Evolutionary conservation across 2,888 invertebrate species (phyloP).

Genomic region (Himalopsyche kuldschensis): DNA sequence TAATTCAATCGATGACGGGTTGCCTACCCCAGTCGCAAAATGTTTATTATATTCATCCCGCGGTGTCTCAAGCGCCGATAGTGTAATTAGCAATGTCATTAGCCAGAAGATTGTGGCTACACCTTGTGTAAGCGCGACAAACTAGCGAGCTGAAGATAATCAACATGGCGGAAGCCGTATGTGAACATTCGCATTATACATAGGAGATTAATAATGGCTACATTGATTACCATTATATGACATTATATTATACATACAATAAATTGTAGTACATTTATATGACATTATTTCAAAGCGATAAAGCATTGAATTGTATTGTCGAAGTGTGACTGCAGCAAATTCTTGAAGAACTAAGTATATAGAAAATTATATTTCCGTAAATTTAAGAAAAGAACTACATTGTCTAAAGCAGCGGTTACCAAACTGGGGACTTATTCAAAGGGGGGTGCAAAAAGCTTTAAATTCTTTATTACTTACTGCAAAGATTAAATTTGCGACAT

Average conservation of each 20-base stretch:
- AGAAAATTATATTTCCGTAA: background rate
- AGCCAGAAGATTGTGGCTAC: slow-evolving; percentile 16
- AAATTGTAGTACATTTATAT: background rate
- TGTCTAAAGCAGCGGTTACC: no score
- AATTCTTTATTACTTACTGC: no score
- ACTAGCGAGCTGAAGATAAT: background rate
- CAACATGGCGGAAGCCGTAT: background rate
- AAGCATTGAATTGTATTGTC: no score
- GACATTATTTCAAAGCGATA: no score
- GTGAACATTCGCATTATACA: background rate
- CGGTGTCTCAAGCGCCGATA: background rate
- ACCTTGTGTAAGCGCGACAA: slow-evolving; percentile 1
- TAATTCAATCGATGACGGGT: background rate
- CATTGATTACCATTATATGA: background rate
- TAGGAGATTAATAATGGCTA: background rate
- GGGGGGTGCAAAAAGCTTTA: no score
- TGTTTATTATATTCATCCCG: slow-evolving; percentile 3
- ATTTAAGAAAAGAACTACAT: background rate
- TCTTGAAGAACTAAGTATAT: background rate
- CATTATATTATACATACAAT: background rate
- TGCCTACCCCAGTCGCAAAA: background rate
- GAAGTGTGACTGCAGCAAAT: background rate
- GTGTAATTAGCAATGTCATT: slow-evolving; percentile 38
- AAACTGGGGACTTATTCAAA: no score
- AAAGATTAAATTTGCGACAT: no score